Base-by-base conservation (phyloP, 2,888 invertebrate species). In the Mimachlamys varia region DNA sequence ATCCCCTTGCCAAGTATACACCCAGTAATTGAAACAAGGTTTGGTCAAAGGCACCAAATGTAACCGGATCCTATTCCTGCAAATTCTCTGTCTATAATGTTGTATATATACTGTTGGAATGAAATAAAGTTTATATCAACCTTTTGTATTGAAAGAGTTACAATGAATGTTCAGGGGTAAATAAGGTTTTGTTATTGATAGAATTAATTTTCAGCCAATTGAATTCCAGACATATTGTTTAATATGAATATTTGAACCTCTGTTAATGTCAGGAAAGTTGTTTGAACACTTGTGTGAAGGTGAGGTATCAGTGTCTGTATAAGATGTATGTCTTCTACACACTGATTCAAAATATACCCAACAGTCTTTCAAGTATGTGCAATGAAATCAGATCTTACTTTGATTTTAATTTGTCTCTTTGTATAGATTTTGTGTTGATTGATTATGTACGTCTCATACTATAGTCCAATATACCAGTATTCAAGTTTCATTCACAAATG, bases 361-460 rank as follows among this genome's bases (percentile, higher is more conserved):
- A 15, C 27, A 76, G 76, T 76, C 76, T 76, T 76, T 76, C 76
- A 76, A 76, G 27, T 76, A 76, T 76, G 76, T 76, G 76, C 76
- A 76, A 76, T 76, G 76, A 76, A 76, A 33, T 76, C 76, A 22
- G 12, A 76, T 76, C 4, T 7, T 62, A 22, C 7, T 62, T 76
- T 76, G 76, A 76, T 76, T 76, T 76, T 76, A 58, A 12, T 76
- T 27, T 76, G 76, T 76, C 76, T 15, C 33, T 33, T 44, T 3
- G 44, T 3, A 44, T 44, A 7, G 3, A 44, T 76, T 76, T 76
- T 33, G 13, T 76, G 7, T 76, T 76, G 76, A 58, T 58, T 58
- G 19, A 58, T 22, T 58, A 22, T 7, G n/a, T 4, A 58, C 44
- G 58, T 22, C n/a, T 58, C n/a, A n/a, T 22, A 4, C 22, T 58